Percentiles rank a stretch among this genome's conserved stretches.
phyloP scores from a whole-genome alignment of 2,797 vertebrate genomes.

The Anguilla megastoma region DNA sequence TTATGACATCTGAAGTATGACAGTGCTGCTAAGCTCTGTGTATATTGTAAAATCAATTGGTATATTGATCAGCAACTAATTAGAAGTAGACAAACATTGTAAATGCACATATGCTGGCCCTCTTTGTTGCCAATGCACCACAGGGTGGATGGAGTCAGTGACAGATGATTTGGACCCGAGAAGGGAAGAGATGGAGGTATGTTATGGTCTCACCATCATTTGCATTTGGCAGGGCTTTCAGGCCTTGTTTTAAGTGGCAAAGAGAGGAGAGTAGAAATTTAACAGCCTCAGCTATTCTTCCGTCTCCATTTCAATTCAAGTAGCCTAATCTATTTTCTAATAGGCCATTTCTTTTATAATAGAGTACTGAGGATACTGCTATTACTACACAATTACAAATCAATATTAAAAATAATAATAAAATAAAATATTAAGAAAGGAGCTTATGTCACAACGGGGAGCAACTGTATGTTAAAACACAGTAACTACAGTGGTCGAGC shows the following conservation, averaged over 20 bases:
- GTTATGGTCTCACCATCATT: conserved; percentile 65
- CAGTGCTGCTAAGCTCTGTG: conserved; percentile 32
- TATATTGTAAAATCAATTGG: conserved; percentile 41
- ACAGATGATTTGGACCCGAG: conserved; percentile 36
- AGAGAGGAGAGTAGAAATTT: conserved; percentile 54
- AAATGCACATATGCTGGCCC: conserved; percentile 69
- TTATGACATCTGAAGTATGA: conserved; percentile 39
- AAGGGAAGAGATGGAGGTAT: conserved; percentile 63
- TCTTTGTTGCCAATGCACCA: conserved; percentile 60
- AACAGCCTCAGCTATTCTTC: conserved; percentile 50
- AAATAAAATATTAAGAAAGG: background rate
- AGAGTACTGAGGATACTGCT: background rate
- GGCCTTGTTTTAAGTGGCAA: conserved; percentile 56
- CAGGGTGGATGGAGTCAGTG: conserved; percentile 55
- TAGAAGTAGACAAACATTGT: conserved; percentile 69
- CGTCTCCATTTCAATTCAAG: conserved; percentile 59
- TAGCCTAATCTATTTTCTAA: conserved; percentile 17
- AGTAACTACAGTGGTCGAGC: background rate
- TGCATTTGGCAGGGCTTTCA: conserved; percentile 60
- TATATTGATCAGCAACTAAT: conserved; percentile 62
- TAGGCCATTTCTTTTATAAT: background rate
- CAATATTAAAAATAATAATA: background rate
- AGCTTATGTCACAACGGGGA: no score
- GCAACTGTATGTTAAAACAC: background rate
- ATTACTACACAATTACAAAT: background rate